A percentile compares a stretch with the other conserved stretches of the same genome.
Evolutionary conservation across 1,140 invertebrate species (phyloP).

Genomic region (Thalassaphorura encarpata): DNA sequence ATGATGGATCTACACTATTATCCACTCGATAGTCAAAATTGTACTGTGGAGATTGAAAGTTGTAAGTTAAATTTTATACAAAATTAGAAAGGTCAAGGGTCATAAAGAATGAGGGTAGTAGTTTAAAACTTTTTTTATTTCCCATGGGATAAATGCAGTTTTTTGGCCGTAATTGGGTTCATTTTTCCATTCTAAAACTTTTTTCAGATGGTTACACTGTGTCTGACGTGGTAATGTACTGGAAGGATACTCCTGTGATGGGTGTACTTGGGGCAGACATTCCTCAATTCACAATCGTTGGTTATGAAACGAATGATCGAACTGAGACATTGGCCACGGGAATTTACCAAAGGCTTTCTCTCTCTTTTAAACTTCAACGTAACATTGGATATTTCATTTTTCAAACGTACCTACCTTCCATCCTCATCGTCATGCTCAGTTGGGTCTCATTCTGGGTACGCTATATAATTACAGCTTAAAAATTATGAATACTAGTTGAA

Average conservation of each 20-base stretch:
- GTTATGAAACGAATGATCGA: conserved; percentile 85
- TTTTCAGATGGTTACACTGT: conserved; percentile 89
- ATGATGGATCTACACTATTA: conserved; percentile 99
- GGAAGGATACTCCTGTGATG: conserved; percentile 73
- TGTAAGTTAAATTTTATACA: conserved; percentile 79
- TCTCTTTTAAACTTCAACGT: conserved; percentile 68
- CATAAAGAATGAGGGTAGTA: too few relatives aligned
- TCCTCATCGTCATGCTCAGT: conserved; percentile 75
- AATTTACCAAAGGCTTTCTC: conserved; percentile 80
- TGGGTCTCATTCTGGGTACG: conserved; percentile 69
- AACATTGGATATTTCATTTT: conserved; percentile 78
- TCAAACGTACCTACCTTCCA: conserved; percentile 63
- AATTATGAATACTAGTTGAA: background rate
- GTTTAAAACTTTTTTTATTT: background rate
- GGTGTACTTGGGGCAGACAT: conserved; percentile 86
- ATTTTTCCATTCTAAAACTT: too few relatives aligned
- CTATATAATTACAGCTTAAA: background rate
- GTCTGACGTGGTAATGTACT: conserved; percentile 92
- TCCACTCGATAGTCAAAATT: conserved; percentile 94
- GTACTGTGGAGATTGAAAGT: conserved; percentile 98
- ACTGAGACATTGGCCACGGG: conserved; percentile 76
- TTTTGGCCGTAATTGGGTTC: background rate
- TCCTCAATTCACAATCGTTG: conserved; percentile 87
- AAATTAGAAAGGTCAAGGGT: too few relatives aligned
- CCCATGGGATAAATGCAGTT: background rate